Percentiles rank a stretch among this genome's conserved stretches.
phyloP scores from a whole-genome alignment of 2,888 invertebrate genomes.

The Osedax fenrisi region DNA sequence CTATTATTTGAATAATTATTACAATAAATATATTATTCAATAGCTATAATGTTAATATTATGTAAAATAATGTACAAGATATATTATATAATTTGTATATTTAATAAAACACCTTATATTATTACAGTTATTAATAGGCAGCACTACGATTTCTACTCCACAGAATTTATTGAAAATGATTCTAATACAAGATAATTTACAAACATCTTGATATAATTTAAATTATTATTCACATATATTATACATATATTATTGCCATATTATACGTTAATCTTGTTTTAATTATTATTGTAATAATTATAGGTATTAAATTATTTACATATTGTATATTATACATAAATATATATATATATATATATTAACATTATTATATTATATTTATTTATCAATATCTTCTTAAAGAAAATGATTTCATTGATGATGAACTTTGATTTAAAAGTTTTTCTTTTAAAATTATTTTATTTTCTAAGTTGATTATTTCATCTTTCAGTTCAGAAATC shows the following conservation, averaged over 20 bases:
- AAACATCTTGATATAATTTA: too few relatives aligned
- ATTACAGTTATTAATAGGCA: not conserved
- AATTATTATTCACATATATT: not conserved
- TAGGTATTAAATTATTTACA: not conserved
- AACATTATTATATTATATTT: not conserved
- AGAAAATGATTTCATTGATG: not conserved
- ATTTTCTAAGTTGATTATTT: not conserved
- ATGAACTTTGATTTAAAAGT: not conserved
- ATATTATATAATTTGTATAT: not conserved
- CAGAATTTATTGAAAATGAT: not conserved
- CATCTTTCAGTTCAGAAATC: not conserved
- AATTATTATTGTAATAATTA: not conserved
- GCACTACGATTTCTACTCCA: not conserved
- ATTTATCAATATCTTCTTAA: not conserved
- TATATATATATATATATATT: not conserved
- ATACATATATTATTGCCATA: not conserved
- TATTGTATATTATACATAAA: too few relatives aligned
- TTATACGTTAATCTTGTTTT: too few relatives aligned
- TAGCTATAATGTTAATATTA: too few relatives aligned
- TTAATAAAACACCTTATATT: not conserved
- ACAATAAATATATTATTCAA: too few relatives aligned
- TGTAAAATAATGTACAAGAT: too few relatives aligned
- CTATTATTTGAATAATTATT: too few relatives aligned
- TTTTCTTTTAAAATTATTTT: not conserved
- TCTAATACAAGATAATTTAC: not conserved